Evolutionary conservation across 2,797 vertebrate genomes (phyloP), one percentile per base, ranked within the genome.

Genomic region (Bryconaethiops microstoma): DNA sequence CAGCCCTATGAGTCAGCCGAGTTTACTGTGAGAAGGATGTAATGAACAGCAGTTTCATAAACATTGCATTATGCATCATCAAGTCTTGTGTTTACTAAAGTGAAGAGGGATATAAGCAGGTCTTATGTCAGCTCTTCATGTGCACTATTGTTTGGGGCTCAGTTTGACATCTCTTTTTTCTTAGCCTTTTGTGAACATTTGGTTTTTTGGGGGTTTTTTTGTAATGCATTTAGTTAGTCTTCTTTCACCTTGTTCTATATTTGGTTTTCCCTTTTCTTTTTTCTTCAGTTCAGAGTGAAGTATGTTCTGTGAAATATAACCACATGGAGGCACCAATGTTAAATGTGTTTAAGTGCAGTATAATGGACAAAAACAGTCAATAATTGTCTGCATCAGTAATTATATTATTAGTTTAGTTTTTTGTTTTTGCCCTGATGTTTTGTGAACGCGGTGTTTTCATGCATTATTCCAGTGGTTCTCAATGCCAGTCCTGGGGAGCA

Each of bases 81-180:
- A 14, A 48, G 4, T 14, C 10, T 5, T n/a, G 13, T 52, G 63
- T 63, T 59, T 54, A 74, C 52, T 86, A 77, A 87, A 78, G 50
- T 68, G 29, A 79, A 21, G 83, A 84, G 83, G 7, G 87, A 87
- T 86, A 87, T 91, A 92, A 94, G 93, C 93, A 80, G 93, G 93
- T 88, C 93, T 94, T 92, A 86, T 80, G 84, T 90, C 86, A 65
- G 40, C 63, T 39, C 39, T 55, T 48, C 70, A 17, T 21, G 5
- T 19, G 21, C 40, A 67, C 6, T 9, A 21, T 45, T 59, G 55
- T 39, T 74, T 21, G 7, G 19, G 35, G 8, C 17, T 9, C 17
- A 35, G 6, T 8, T 25, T 29, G 25, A 0, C 48, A 54, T 42
- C 16, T 50, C 3, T 25, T 21, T 7, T 48, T 2, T 50, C 1